Percentiles rank a stretch among this genome's conserved stretches.
Conservation (phyloP, 1,140 invertebrate species). For the Parasteatoda tepidariorum region DNA sequence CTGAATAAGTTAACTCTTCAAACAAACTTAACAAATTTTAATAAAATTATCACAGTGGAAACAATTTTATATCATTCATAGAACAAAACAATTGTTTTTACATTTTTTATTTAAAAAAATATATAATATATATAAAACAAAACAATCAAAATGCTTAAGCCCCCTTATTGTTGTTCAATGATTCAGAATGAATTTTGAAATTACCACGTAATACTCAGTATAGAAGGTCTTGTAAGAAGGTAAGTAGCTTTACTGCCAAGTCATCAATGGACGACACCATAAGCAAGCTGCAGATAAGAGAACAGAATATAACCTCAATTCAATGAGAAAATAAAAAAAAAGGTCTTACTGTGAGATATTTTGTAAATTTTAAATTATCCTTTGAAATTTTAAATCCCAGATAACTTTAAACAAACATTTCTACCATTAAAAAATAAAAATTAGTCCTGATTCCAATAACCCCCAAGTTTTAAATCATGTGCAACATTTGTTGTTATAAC, state of each 20-base stretch:
- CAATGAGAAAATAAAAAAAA: constrained; percentile 20
- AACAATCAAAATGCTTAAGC: not conserved
- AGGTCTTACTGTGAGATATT: not conserved
- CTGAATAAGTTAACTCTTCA: no score
- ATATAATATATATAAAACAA: not conserved
- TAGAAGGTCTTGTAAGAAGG: constrained; percentile 21
- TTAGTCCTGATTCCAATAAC: not conserved
- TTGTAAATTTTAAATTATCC: not conserved
- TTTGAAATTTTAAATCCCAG: not conserved
- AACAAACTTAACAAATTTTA: no score
- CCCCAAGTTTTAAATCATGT: not conserved
- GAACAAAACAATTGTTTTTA: no score
- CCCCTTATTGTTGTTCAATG: not conserved
- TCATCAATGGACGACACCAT: constrained; percentile 16
- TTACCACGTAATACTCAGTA: constrained; percentile 39
- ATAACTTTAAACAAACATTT: not conserved
- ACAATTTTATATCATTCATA: no score
- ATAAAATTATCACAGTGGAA: no score
- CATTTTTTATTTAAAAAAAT: not conserved
- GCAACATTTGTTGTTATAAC: no score
- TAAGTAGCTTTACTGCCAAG: constrained; percentile 40
- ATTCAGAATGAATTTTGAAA: constrained; percentile 50
- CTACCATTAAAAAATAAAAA: not conserved
- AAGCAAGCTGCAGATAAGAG: constrained; percentile 49
- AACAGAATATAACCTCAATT: constrained; percentile 49